These are phyloP conservation scores for Boulengerochromis microlepis DNA, from an alignment of 2,113 vertebrate genomes.

Conservation along the genomic window DNA sequence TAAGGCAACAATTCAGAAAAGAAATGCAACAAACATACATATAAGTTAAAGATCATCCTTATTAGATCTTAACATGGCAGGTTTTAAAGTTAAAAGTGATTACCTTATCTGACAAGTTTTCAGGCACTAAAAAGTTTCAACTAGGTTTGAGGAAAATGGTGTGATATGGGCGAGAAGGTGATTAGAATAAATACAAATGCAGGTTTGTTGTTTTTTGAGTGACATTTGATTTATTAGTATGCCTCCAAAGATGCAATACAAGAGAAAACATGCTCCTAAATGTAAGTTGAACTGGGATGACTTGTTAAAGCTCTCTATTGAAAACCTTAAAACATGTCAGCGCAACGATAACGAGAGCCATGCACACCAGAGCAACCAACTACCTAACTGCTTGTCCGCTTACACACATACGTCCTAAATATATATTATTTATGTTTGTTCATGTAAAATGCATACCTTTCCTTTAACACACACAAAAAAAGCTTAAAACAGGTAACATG, in stretches of 20 bases:
- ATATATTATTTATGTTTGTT: neutral
- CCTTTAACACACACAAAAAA: rapidly evolving
- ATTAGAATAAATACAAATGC: neutral
- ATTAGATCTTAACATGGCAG: neutral
- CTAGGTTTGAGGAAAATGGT: neutral
- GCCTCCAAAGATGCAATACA: neutral
- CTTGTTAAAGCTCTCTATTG: neutral
- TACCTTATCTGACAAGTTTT: neutral
- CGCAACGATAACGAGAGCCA: neutral
- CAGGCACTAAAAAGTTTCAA: neutral
- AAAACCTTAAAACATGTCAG: neutral
- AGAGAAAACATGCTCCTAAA: neutral
- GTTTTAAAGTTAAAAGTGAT: neutral
- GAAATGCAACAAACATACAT: slow-evolving; percentile 22
- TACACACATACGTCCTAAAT: neutral
- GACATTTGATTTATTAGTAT: neutral
- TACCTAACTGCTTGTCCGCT: neutral
- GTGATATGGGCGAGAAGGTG: neutral
- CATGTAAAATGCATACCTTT: neutral
- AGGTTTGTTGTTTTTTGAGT: neutral
- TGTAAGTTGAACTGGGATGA: neutral
- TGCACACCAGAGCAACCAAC: neutral
- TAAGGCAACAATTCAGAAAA: slow-evolving; percentile 70
- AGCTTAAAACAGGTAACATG: neutral
- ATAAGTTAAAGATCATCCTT: neutral